Evolutionary conservation across 2,888 invertebrate species (phyloP), one percentile per base, ranked within the genome.

Genomic region (Amphipyra berbera): DNA sequence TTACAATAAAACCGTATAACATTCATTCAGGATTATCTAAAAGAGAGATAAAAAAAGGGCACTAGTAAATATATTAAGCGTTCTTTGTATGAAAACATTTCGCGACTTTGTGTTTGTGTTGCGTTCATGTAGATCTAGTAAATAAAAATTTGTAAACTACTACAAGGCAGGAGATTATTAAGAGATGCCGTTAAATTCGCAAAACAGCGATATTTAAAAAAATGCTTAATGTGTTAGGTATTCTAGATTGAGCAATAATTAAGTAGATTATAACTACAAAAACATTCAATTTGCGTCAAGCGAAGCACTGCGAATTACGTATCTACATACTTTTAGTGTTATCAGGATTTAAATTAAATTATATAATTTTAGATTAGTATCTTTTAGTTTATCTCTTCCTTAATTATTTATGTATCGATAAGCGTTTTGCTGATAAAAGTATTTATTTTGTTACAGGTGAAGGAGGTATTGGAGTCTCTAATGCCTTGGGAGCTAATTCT

Each of bases 381-480:
- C 41, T 41, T 41, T 8, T 9, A 5, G n/a, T 41, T 45, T 63
- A 63, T 62, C 30, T 37, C 8, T 7, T 47, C 12, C 15, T 40
- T 52, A 64, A 47, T 48, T 45, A 3, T 56, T 55, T 38, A 45
- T 52, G 50, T 52, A 21, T 37, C 2, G 40, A 2, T 30, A 45
- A 14, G 14, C 47, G 14, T 21, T 46, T 37, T 3, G 3, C 12
- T 52, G 45, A 49, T 46, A 30, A 49, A 38, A 6, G 9, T 40
- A 10, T 30, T 82, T 5, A 2, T 42, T 76, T 79, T 80, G 70
- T 93, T 94, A 45, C 84, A 98, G 98, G 98, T 70, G 96, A 97
- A 88, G 98, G 97, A 12, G 97, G 97, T 30, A 98, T 98, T 94
- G 98, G 98, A 0, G 97, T 98, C 21, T 98, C 98, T 7, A 98